Evolutionary conservation across 2,797 vertebrate genomes (phyloP).

Genomic region (Labeo calbasu): DNA sequence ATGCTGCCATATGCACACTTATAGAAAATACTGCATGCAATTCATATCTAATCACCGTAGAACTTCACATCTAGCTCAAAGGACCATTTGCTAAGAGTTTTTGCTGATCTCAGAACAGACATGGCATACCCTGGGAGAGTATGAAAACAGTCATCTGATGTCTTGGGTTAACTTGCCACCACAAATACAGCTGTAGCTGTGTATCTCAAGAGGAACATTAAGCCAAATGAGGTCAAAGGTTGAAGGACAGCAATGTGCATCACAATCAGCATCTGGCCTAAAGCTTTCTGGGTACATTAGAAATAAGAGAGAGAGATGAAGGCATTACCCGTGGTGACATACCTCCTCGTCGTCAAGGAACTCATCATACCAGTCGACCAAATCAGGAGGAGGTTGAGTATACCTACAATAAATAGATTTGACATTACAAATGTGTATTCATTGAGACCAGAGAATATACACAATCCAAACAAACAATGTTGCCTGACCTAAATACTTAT

Average conservation of each 20-base stretch:
- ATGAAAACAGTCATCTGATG: conserved; percentile 4
- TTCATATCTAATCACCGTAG: neutral
- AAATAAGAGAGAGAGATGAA: conserved; percentile 78
- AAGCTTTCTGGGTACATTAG: neutral
- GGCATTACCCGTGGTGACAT: conserved; percentile 98
- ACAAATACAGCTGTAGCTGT: conserved; percentile 63
- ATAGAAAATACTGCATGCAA: neutral
- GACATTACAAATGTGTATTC: neutral
- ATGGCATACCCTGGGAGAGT: neutral
- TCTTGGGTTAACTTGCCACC: conserved; percentile 49
- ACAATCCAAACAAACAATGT: conserved; percentile 3
- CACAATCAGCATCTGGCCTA: conserved; percentile 67
- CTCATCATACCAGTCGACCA: conserved; percentile 98
- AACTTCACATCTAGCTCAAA: neutral
- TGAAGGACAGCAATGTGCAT: conserved; percentile 84
- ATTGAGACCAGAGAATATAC: neutral
- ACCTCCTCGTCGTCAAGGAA: conserved; percentile 99
- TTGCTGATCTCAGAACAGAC: neutral
- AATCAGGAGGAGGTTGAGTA: conserved; percentile 95
- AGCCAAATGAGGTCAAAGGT: conserved; percentile 87
- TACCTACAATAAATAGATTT: conserved; percentile 79
- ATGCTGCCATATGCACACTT: neutral
- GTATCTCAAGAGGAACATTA: conserved; percentile 68
- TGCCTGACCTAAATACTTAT: neutral
- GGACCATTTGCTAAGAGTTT: neutral